Conservation (phyloP, 2,113 vertebrate genomes). For the Pica pica region DNA sequence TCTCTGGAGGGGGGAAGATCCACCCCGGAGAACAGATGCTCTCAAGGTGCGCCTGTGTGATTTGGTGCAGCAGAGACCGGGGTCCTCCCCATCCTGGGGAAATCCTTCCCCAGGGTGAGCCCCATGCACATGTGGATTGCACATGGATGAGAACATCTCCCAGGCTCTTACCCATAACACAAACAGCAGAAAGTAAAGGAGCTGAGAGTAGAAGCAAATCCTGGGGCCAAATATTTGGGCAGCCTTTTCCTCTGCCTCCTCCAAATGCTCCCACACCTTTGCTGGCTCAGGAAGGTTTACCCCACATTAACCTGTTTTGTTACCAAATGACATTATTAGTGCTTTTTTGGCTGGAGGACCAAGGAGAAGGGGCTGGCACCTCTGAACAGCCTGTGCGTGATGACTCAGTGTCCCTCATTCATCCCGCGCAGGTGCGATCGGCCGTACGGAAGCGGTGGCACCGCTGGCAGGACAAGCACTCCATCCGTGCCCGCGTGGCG, state of each 20-base stretch:
- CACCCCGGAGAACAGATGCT: background rate
- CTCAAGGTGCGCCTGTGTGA: background rate
- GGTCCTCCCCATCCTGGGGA: background rate
- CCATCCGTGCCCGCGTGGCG: constrained; percentile 84
- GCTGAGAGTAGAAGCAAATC: background rate
- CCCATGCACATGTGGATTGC: background rate
- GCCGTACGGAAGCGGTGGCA: constrained; percentile 90
- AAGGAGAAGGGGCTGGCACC: background rate
- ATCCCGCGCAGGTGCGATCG: constrained; percentile 81
- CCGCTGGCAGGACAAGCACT: constrained; percentile 95
- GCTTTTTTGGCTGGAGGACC: background rate
- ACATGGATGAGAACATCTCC: background rate
- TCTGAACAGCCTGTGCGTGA: background rate
- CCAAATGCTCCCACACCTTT: background rate
- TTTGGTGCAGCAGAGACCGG: background rate
- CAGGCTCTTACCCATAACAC: background rate
- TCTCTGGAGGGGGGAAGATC: background rate
- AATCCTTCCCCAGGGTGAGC: background rate
- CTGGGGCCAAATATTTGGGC: background rate
- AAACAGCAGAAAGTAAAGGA: background rate
- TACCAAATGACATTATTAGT: background rate
- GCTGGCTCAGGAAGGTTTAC: background rate
- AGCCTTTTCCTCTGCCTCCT: background rate
- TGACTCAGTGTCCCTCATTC: accelerated
- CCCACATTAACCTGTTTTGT: background rate